Percentiles rank a stretch among this genome's conserved stretches.
These are phyloP conservation scores for Drosophila obscura DNA, from an alignment of 1,140 invertebrate species.

Conservation along the genomic window DNA sequence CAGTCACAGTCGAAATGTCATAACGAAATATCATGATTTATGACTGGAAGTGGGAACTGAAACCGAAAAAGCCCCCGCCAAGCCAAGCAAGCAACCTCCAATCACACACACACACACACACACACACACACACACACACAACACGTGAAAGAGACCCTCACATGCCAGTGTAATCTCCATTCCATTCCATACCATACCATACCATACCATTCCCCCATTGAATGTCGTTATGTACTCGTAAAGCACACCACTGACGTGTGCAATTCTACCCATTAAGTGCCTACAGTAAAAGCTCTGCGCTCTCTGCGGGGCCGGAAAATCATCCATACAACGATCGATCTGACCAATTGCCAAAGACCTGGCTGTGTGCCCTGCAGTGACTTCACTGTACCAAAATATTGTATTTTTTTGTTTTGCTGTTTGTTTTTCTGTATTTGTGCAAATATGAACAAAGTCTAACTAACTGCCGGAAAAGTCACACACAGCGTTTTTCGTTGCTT, in stretches of 20 bases:
- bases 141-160: too few relatives aligned
- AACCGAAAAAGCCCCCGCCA: neutral
- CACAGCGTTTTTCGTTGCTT: slow-evolving; percentile 40
- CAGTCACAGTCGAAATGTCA: too few relatives aligned
- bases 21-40: slow-evolving; percentile 22
- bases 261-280: neutral
- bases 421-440: neutral
- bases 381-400: too few relatives aligned
- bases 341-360: too few relatives aligned
- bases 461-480: slow-evolving; percentile 49
- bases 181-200: too few relatives aligned
- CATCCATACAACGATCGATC: too few relatives aligned
- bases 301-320: too few relatives aligned
- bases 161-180: too few relatives aligned
- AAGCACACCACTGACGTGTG: slow-evolving; percentile 4
- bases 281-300: neutral
- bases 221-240: too few relatives aligned
- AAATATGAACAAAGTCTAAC: slow-evolving; percentile 39
- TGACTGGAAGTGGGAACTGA: slow-evolving; percentile 6
- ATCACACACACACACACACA: neutral
- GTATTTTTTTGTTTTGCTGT: too few relatives aligned
- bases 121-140: neutral
- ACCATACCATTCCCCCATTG: too few relatives aligned
- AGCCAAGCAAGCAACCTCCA: neutral
- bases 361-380: too few relatives aligned